phyloP scores from a whole-genome alignment of 2,113 vertebrate species.

The Progne subis region DNA sequence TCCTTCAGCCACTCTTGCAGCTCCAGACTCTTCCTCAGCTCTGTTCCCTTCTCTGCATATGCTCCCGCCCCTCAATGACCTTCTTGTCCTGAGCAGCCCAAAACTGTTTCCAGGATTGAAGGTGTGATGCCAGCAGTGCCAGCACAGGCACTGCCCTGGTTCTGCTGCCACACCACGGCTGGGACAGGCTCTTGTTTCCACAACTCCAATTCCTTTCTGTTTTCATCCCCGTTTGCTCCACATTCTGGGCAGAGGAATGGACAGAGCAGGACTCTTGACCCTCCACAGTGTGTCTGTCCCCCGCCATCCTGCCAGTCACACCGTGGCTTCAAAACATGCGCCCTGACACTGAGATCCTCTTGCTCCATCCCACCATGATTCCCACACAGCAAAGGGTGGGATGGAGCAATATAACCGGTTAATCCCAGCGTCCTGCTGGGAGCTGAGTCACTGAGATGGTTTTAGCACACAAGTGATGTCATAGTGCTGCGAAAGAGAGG shows the following conservation, averaged over 20 bases:
- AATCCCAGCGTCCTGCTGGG: neutral
- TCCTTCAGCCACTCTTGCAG: neutral
- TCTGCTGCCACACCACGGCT: neutral
- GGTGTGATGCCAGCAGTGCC: neutral
- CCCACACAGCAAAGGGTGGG: neutral
- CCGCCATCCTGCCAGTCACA: rapidly evolving
- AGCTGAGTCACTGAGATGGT: neutral
- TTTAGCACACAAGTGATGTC: neutral
- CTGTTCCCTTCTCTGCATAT: neutral
- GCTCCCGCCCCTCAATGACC: neutral
- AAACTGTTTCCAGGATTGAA: neutral
- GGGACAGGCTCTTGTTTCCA: neutral
- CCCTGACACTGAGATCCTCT: neutral
- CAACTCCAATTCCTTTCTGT: neutral
- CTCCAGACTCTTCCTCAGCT: neutral
- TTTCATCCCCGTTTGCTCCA: neutral
- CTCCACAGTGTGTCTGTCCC: rapidly evolving
- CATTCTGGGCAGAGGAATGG: neutral
- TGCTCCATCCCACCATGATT: neutral
- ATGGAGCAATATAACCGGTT: neutral
- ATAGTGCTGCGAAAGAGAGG: neutral
- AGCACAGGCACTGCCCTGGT: neutral
- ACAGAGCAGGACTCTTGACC: neutral
- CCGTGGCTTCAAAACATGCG: rapidly evolving
- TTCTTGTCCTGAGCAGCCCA: neutral